Evolutionary conservation across 2,888 invertebrate species (phyloP).

Genomic region (Sisyra nigra): DNA sequence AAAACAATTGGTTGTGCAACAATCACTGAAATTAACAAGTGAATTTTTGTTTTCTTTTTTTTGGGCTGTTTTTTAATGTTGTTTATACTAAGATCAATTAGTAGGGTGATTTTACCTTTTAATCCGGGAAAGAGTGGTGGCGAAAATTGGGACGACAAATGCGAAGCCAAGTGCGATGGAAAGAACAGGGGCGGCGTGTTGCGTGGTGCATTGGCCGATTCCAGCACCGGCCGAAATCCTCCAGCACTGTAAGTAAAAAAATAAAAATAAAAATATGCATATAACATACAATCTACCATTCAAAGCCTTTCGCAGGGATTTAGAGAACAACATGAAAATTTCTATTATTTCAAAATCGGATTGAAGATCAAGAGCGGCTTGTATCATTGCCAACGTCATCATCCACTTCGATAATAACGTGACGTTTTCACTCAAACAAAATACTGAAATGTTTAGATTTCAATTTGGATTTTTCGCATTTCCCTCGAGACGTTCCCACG

Average conservation of each 20-base stretch:
- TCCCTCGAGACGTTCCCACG: too few species aligned
- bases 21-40: too few species aligned
- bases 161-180: slow-evolving; percentile 63
- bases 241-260: slow-evolving; percentile 29
- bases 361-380: too few species aligned
- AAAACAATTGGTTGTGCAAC: too few species aligned
- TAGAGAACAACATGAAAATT: neutral
- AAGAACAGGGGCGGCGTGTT: slow-evolving; percentile 62
- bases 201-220: slow-evolving; percentile 31
- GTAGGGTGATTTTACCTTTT: slow-evolving; percentile 42
- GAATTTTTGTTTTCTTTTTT: too few species aligned
- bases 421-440: too few species aligned
- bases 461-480: too few species aligned
- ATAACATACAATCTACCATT: neutral
- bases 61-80: too few species aligned
- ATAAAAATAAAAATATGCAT: neutral
- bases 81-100: neutral
- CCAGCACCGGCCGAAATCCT: slow-evolving; percentile 41
- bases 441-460: too few species aligned
- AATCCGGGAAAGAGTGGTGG: slow-evolving; percentile 68
- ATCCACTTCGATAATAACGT: too few species aligned
- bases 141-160: slow-evolving; percentile 54
- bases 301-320: neutral
- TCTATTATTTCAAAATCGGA: too few species aligned
- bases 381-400: too few species aligned